Conservation (phyloP, 2,797 vertebrate species). For the Cirrhinus molitorella region DNA sequence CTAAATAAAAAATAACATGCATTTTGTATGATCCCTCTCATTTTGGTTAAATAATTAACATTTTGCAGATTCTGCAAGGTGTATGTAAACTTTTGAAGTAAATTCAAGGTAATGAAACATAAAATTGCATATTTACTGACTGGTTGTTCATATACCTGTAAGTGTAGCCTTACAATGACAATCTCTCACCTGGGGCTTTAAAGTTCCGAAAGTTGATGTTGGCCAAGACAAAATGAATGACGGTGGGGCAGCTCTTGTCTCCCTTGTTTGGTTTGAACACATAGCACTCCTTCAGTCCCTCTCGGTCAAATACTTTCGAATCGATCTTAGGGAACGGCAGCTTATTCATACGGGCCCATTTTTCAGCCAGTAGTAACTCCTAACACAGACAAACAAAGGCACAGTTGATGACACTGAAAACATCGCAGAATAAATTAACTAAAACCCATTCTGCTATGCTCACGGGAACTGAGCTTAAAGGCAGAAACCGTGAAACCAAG, state of each 20-base stretch:
- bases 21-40: too few species aligned
- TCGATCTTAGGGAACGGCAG: constrained; percentile 98
- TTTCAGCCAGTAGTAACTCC: constrained; percentile 97
- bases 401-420: neutral
- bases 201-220: constrained; percentile 95
- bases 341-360: constrained; percentile 99
- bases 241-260: constrained; percentile 92
- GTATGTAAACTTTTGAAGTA: too few species aligned
- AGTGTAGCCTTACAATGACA: neutral
- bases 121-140: neutral
- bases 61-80: too few species aligned
- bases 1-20: too few species aligned
- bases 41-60: too few species aligned
- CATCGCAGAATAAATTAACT: too few species aligned
- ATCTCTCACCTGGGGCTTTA: constrained; percentile 89
- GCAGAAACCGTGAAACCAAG: neutral
- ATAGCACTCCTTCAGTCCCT: constrained; percentile 97
- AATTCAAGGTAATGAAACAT: too few species aligned
- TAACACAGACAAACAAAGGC: constrained; percentile 62
- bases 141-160: neutral
- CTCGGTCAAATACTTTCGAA: constrained; percentile 93
- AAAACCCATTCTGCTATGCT: constrained; percentile 10
- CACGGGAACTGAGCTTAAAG: neutral
- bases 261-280: constrained; percentile 94
- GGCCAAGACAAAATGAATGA: constrained; percentile 98